Evolutionary conservation across 2,888 invertebrate species (phyloP).

Genomic region (Chirona hameri): DNA sequence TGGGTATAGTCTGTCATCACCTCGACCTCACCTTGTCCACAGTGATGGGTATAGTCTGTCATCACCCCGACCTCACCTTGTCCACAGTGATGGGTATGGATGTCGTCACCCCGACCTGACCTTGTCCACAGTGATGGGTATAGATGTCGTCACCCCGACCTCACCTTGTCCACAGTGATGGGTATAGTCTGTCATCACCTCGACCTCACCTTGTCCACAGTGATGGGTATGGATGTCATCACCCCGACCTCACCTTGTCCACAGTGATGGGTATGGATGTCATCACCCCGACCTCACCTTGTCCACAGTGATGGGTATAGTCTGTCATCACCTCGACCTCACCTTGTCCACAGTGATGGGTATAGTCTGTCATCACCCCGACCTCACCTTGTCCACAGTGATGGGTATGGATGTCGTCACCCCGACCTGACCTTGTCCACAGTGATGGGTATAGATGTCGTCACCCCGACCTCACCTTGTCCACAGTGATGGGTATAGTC

Average conservation of each 20-base stretch:
- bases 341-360: not conserved
- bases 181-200: not conserved
- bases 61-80: not conserved
- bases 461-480: not conserved
- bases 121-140: not conserved
- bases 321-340: not conserved
- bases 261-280: slow-evolving; percentile 3
- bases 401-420: not conserved
- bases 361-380: not conserved
- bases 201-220: not conserved
- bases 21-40: not conserved
- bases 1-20: not conserved
- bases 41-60: not conserved
- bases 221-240: not conserved
- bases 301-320: not conserved
- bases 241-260: not conserved
- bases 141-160: not conserved
- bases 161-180: not conserved
- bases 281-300: not conserved
- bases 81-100: not conserved
- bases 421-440: not conserved
- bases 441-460: not conserved
- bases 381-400: not conserved
- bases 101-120: not conserved
- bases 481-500: not conserved